These are phyloP conservation scores for Epinotia nisella DNA, from an alignment of 2,888 invertebrate species.

Conservation along the genomic window DNA sequence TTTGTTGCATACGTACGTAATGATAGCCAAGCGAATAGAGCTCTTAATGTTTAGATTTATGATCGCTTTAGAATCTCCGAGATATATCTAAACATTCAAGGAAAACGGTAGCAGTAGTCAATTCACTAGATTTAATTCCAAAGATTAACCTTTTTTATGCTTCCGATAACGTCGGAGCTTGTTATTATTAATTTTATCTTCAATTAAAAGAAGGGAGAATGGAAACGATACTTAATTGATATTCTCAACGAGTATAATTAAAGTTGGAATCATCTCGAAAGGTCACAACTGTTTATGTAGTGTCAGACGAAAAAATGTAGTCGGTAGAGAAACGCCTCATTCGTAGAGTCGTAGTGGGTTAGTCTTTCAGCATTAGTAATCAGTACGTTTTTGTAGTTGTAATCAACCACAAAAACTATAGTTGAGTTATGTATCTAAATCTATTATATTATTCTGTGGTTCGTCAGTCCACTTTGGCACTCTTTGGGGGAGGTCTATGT, in stretches of 20 bases:
- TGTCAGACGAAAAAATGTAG: neutral
- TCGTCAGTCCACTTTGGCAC: no score
- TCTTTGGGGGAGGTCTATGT: no score
- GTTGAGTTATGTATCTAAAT: no score
- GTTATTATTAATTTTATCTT: neutral
- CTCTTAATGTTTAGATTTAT: neutral
- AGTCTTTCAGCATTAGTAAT: no score
- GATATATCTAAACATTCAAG: neutral
- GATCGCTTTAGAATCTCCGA: neutral
- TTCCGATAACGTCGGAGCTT: constrained; percentile 14
- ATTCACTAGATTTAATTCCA: neutral
- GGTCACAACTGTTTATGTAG: no score
- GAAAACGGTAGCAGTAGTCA: constrained; percentile 1
- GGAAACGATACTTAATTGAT: neutral
- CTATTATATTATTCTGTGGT: no score
- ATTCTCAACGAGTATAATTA: neutral
- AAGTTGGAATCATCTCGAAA: neutral
- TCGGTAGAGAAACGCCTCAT: neutral
- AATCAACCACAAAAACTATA: no score
- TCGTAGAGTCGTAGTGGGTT: no score
- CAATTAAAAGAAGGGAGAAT: neutral
- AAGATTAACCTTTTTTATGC: constrained; percentile 9
- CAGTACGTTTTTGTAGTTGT: no score
- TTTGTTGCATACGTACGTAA: neutral
- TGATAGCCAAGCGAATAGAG: neutral